These are phyloP conservation scores for Vireo altiloquus DNA, from an alignment of 2,113 vertebrate species.

Conservation along the genomic window DNA sequence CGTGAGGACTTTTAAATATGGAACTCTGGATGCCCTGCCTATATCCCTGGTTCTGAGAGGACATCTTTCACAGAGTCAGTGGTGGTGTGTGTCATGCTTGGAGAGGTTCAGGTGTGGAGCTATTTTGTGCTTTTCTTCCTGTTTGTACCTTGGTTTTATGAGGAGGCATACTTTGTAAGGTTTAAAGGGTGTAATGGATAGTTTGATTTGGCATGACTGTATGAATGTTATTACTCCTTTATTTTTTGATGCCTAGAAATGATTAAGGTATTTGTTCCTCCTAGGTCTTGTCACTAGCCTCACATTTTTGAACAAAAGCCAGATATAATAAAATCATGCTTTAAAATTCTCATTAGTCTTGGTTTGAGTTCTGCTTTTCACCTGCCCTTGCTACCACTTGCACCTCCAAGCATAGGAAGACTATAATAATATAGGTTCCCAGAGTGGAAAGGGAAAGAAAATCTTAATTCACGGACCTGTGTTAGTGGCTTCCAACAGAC, in stretches of 20 bases:
- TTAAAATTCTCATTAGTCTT: not conserved
- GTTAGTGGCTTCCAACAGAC: not conserved
- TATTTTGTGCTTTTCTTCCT: not conserved
- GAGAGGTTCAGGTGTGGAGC: not conserved
- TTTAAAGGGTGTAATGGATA: not conserved
- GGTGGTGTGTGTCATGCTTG: not conserved
- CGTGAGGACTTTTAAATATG: not conserved
- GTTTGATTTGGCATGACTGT: not conserved
- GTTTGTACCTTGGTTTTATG: not conserved
- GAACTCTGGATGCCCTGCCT: not conserved
- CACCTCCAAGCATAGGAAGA: not conserved
- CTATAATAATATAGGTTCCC: not conserved
- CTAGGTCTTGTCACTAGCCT: not conserved
- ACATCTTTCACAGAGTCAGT: not conserved
- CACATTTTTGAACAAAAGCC: not conserved
- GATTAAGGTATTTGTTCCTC: not conserved
- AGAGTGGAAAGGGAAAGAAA: not conserved
- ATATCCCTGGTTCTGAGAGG: not conserved
- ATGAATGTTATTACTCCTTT: not conserved
- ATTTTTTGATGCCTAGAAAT: not conserved
- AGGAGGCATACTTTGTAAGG: not conserved
- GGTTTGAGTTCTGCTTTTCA: not conserved
- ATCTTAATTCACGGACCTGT: not conserved
- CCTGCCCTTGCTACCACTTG: not conserved
- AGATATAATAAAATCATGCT: not conserved